Conservation (phyloP, 2,113 vertebrate genomes). For the Saguinus midas region DNA sequence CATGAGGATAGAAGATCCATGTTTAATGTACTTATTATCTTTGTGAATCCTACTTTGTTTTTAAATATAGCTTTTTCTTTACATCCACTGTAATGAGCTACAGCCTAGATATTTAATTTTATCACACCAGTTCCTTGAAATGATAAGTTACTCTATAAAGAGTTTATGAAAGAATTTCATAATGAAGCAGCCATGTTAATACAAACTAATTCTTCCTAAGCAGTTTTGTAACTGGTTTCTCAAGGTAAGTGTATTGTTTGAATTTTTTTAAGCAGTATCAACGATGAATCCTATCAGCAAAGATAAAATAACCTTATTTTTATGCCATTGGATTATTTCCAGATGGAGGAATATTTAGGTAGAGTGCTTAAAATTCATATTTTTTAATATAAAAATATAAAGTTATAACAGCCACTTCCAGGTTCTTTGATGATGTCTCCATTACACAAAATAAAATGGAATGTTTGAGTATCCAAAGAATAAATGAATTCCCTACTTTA, state of each 20-base stretch:
- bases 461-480: background rate
- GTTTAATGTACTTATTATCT: background rate
- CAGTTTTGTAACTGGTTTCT: background rate
- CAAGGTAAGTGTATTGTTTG: background rate
- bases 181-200: background rate
- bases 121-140: background rate
- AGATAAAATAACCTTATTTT: constrained; percentile 40
- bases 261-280: background rate
- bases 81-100: background rate
- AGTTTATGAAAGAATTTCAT: background rate
- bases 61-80: background rate
- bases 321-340: background rate
- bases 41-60: background rate
- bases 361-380: constrained; percentile 40
- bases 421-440: background rate
- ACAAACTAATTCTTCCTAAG: background rate
- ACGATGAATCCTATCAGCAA: background rate
- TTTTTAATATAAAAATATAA: constrained; percentile 1
- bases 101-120: background rate
- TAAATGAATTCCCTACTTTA: background rate
- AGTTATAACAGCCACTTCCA: background rate
- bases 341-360: constrained; percentile 32
- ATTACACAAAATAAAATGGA: background rate
- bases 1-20: background rate
- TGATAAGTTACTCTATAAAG: background rate